Evolutionary conservation across 1,140 invertebrate species (phyloP).

Genomic region (Temnothorax longispinosus): DNA sequence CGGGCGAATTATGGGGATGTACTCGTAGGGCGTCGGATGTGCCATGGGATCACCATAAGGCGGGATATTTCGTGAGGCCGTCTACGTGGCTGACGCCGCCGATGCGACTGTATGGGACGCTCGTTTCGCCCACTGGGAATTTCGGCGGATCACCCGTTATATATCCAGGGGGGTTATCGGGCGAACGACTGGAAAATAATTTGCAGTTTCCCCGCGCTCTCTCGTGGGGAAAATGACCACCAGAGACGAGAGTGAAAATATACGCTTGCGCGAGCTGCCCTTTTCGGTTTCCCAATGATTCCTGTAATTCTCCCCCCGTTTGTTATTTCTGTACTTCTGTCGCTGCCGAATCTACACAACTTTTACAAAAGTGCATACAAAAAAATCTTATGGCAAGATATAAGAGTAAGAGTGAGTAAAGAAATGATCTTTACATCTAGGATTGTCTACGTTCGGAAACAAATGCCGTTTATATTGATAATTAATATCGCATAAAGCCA

Average conservation of each 20-base stretch:
- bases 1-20: slow-evolving; percentile 72
- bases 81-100: slow-evolving; percentile 47
- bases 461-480: neutral
- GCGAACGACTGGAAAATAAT: slow-evolving; percentile 77
- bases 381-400: neutral
- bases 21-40: slow-evolving; percentile 63
- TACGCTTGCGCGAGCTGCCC: slow-evolving; percentile 13
- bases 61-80: slow-evolving; percentile 81
- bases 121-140: slow-evolving; percentile 74
- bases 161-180: slow-evolving; percentile 71
- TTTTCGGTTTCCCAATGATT: slow-evolving; percentile 20
- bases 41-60: slow-evolving; percentile 83
- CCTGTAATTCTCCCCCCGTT: slow-evolving; percentile 22
- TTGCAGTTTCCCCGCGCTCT: slow-evolving; percentile 69
- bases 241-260: slow-evolving; percentile 37
- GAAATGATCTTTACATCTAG: neutral
- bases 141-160: slow-evolving; percentile 81
- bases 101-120: slow-evolving; percentile 46
- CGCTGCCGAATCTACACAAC: neutral
- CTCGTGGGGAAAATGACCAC: slow-evolving; percentile 73
- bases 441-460: neutral
- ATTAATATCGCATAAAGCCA: neutral
- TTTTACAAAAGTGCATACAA: neutral
- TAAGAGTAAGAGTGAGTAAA: neutral
- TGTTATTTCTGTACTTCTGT: slow-evolving; percentile 12